Conservation (phyloP, 2,113 vertebrate genomes). For the Fregata magnificens region DNA sequence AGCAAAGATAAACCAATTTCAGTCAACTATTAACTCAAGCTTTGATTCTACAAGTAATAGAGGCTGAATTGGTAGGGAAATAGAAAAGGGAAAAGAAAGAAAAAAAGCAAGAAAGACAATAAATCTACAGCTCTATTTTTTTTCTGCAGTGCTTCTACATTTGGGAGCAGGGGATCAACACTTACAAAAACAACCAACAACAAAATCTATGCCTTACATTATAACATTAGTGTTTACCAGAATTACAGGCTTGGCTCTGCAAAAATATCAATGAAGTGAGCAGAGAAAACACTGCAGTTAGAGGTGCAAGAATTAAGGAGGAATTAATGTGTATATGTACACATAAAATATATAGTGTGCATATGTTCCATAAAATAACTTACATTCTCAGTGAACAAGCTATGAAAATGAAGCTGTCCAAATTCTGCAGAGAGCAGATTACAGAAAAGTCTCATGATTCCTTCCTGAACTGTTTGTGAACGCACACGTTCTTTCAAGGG, state of each 20-base stretch:
- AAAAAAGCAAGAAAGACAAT: not conserved
- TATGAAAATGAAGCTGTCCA: not conserved
- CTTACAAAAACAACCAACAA: not conserved
- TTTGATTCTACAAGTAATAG: not conserved
- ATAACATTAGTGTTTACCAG: not conserved
- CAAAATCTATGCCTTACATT: not conserved
- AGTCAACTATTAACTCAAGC: not conserved
- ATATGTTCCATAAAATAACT: not conserved
- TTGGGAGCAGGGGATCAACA: not conserved
- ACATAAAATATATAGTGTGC: not conserved
- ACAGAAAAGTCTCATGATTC: not conserved
- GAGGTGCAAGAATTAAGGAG: not conserved
- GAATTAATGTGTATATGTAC: not conserved
- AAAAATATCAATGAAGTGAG: not conserved
- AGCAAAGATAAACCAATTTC: not conserved
- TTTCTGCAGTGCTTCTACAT: not conserved
- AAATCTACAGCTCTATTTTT: not conserved
- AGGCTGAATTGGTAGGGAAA: not conserved
- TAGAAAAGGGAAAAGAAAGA: not conserved
- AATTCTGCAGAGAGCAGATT: not conserved
- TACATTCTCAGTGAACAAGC: not conserved
- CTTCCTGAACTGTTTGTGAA: not conserved
- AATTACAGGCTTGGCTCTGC: not conserved
- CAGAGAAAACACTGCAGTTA: not conserved
- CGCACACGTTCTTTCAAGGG: fast-evolving